Evolutionary conservation across 35 echinoderm and acorn worm species (phyloP), one percentile per base, ranked within the genome.

Genomic region (Apostichopus parvimensis): DNA sequence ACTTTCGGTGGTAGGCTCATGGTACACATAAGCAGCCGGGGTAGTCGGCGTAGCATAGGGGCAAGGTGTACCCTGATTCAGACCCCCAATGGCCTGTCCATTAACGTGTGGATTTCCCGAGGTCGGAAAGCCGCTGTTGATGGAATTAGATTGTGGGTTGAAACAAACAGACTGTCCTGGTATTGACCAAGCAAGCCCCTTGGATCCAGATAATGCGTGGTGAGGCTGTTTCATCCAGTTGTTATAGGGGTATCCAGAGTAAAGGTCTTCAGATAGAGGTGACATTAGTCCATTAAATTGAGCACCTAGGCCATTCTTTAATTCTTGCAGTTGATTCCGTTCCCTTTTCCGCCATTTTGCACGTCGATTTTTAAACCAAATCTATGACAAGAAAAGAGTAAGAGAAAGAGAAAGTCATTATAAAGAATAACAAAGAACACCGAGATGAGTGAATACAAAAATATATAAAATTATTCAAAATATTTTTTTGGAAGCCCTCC

Each of bases 301-400:
- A 5, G 95, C 93, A 11, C 95, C 95, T 5, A 97, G 92, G 13
- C 95, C 95, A 75, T 99, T 96, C 86, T 98, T 98, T 11, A 95
- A 58, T 73, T 99, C 97, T 70, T 99, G 95, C 61, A 99, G 89
- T 75, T 99, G 97, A 87, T 99, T 99, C 17, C 97, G 91, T 76
- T 99, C 97, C 12, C 97, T 23, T 73, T 96, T 96, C 95, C 97
- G 94, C 97, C 97, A 99, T 88, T 99, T 99, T 26, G 97, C 97
- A 70, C 97, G 72, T 15, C 97, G 87, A 79, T 99, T 99, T 57
- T 99, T 99, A 92, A 99, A 96, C 97, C 97, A 96, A 60, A 99
- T 94, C 97, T 99, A 82, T 18, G 64, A 92, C 53, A 12, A 94
- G 11, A 92, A 22, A 77, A 90, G 77, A 23, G 22, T 79, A 79